Evolutionary conservation across 2,888 invertebrate genomes (phyloP), one percentile per base, ranked within the genome.

Genomic region (Norana najaformis): DNA sequence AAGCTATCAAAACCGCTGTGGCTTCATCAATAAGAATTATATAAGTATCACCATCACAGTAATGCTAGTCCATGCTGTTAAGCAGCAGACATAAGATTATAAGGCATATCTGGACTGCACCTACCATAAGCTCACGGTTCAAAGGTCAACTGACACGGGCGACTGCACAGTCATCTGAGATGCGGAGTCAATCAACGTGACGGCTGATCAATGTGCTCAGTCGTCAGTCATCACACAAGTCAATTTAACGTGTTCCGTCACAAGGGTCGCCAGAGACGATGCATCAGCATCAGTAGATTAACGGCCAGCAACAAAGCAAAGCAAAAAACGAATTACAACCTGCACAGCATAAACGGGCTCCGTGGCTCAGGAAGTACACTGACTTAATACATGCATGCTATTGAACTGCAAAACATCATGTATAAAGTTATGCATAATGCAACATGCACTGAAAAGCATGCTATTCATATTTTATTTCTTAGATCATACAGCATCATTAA

Each of bases 181-280:
- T 69, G 69, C 69, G n/a, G 69, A 69, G 69, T 69, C 69, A 69
- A 69, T 69, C 69, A 69, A 69, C 69, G 69, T 69, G 69, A 69
- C 69, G 69, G 69, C n/a, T 69, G 69, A n/a, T 69, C 30, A n/a
- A 69, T 69, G 69, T n/a, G 69, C n/a, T 69, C 30, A 69, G 69
- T 69, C n/a, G 69, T 69, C 69, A 69, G 69, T 69, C 69, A 69
- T 69, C 69, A 69, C 69, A 69, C 69, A 69, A 30, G 69, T 69
- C 69, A 69, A 69, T 69, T 69, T 69, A 69, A 69, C 69, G 69
- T 8, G n/a, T 69, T 69, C 69, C 69, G 69, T 69, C 69, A 69
- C 69, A n/a, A 69, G 69, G 8, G 69, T 69, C 30, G 5, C 8
- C 69, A 69, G 69, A 69, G 16, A 23, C 23, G 69, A 69, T 8